Conservation (phyloP, 2,797 vertebrate genomes). For the Protonibea diacanthus region DNA sequence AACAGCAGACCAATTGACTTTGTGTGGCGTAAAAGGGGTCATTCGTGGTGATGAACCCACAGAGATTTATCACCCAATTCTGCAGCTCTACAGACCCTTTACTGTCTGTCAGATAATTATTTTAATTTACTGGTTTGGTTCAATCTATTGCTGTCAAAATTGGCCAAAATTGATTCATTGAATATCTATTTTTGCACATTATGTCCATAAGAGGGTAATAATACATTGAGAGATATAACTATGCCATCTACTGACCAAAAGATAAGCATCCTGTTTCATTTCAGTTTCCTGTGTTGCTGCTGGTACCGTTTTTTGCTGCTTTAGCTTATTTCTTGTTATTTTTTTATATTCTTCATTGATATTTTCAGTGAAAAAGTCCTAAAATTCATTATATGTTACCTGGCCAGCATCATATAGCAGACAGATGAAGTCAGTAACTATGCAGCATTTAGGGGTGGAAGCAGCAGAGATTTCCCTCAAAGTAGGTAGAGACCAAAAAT, state of each 20-base stretch:
- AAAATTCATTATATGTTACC: background rate
- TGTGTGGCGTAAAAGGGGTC: background rate
- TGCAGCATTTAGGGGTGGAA: background rate
- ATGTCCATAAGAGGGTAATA: too few relatives aligned
- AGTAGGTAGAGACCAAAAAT: background rate
- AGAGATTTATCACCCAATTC: background rate
- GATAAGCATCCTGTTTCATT: too few relatives aligned
- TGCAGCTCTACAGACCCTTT: background rate
- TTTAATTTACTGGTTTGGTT: background rate
- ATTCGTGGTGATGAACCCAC: background rate
- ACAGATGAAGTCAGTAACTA: background rate
- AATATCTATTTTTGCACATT: too few relatives aligned
- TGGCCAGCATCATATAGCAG: background rate
- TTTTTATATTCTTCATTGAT: too few relatives aligned
- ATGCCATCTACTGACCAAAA: too few relatives aligned
- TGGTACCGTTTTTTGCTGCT: too few relatives aligned
- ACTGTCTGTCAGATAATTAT: background rate
- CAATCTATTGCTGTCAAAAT: too few relatives aligned
- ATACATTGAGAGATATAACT: too few relatives aligned
- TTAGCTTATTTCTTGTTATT: too few relatives aligned
- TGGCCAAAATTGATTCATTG: too few relatives aligned
- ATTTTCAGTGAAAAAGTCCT: background rate
- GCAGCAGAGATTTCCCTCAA: background rate
- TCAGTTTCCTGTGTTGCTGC: too few relatives aligned
- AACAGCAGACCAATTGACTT: background rate